Percentiles rank a stretch among this genome's conserved stretches.
Evolutionary conservation across 2,888 invertebrate genomes (phyloP).

Genomic region (Lydus trimaculatus): DNA sequence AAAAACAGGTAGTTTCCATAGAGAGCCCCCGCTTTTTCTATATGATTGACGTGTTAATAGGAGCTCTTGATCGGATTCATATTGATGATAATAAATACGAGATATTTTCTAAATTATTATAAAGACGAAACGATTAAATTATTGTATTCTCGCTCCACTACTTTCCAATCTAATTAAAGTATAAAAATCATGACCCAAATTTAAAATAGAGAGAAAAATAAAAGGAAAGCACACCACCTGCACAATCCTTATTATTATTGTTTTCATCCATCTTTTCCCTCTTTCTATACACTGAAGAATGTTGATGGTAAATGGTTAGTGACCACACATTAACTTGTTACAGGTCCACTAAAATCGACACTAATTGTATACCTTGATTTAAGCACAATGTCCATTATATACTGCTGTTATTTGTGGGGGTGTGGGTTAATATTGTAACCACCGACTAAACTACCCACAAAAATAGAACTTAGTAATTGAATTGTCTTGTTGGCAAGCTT

Average conservation of each 20-base stretch:
- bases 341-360: conserved; percentile 40
- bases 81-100: conserved; percentile 19
- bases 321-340: conserved; percentile 44
- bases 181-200: conserved; percentile 17
- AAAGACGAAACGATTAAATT: conserved; percentile 14
- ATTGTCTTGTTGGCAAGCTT: conserved; percentile 60
- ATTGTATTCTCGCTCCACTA: conserved; percentile 1
- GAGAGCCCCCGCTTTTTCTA: conserved; percentile 9
- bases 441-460: conserved; percentile 58
- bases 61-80: conserved; percentile 33
- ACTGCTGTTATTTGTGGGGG: conserved; percentile 36
- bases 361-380: conserved; percentile 58
- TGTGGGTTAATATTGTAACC: conserved; percentile 25
- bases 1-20: conserved; percentile 26
- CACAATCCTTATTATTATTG: too few relatives aligned
- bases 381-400: conserved; percentile 54
- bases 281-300: conserved; percentile 41
- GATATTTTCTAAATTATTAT: conserved; percentile 10
- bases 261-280: conserved; percentile 3
- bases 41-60: conserved; percentile 46
- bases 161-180: conserved; percentile 22
- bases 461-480: conserved; percentile 60
- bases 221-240: not conserved
- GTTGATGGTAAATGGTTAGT: conserved; percentile 42
- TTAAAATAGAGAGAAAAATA: not conserved